Evolutionary conservation across 2,888 invertebrate species (phyloP).

Genomic region (Carpatolechia fugitivella): DNA sequence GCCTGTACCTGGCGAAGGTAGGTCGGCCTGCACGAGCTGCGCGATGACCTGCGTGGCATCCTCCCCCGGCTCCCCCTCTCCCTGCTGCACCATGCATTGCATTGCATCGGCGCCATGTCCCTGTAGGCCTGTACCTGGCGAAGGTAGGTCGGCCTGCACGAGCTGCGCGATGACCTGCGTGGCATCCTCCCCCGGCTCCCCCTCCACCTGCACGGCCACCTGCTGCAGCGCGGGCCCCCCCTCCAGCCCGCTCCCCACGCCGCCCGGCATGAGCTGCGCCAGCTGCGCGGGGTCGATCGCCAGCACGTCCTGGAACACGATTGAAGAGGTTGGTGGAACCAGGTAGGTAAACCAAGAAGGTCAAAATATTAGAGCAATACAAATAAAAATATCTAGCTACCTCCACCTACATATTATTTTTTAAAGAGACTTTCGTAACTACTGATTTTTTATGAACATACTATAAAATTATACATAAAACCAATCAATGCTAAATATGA

Average conservation of each 20-base stretch:
- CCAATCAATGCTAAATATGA: too few relatives aligned
- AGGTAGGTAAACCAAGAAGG: too few relatives aligned
- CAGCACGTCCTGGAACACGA: conserved; percentile 66
- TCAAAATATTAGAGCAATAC: too few relatives aligned
- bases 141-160: conserved; percentile 90
- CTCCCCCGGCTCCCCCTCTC: too few relatives aligned
- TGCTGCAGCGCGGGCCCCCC: conserved; percentile 63
- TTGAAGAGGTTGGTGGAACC: too few relatives aligned
- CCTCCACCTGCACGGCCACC: conserved; percentile 76
- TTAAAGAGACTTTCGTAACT: too few relatives aligned
- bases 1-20: conserved; percentile 86
- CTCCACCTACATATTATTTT: too few relatives aligned
- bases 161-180: conserved; percentile 92
- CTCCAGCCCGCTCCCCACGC: conserved; percentile 44
- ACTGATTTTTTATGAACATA: too few relatives aligned
- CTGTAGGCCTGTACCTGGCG: conserved; percentile 80
- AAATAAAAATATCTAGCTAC: too few relatives aligned
- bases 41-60: conserved; percentile 90
- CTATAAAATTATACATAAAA: too few relatives aligned
- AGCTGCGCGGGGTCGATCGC: conserved; percentile 76
- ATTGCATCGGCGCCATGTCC: too few relatives aligned
- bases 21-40: conserved; percentile 90
- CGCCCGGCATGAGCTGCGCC: conserved; percentile 80
- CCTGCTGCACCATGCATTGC: too few relatives aligned
- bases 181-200: conserved; percentile 79